Percentiles rank a stretch among this genome's conserved stretches.
These are phyloP conservation scores for Eubasilissa regina DNA, from an alignment of 1,140 invertebrate species.

Conservation along the genomic window DNA sequence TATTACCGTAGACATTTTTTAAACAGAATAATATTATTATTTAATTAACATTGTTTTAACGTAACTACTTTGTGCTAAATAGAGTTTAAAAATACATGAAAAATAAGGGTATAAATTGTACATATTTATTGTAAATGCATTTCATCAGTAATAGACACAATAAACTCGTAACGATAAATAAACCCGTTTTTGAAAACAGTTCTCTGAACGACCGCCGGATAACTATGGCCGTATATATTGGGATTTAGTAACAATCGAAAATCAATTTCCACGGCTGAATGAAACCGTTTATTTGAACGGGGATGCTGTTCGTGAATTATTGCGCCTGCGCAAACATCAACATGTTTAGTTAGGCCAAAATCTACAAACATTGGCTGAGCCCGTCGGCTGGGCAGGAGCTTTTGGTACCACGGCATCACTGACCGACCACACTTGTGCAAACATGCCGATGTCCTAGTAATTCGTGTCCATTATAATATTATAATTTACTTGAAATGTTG, in stretches of 20 bases:
- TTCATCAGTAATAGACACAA: too few relatives aligned
- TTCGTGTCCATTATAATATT: conserved; percentile 8
- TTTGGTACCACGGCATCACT: background rate
- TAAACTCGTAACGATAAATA: too few relatives aligned
- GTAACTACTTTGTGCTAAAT: too few relatives aligned
- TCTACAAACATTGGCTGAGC: conserved; percentile 12
- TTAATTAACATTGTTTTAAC: too few relatives aligned
- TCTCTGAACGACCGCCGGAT: too few relatives aligned
- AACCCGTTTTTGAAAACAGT: too few relatives aligned
- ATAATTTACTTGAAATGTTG: too few relatives aligned
- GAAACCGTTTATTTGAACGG: conserved; percentile 32
- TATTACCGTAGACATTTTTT: too few relatives aligned
- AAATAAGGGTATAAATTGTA: too few relatives aligned
- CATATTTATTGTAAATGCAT: too few relatives aligned
- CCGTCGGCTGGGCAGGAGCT: background rate
- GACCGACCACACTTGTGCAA: conserved; percentile 20
- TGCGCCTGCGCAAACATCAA: conserved; percentile 42
- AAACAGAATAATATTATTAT: too few relatives aligned
- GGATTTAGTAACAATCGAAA: conserved; percentile 20
- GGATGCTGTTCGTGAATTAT: conserved; percentile 32
- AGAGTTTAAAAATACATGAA: too few relatives aligned
- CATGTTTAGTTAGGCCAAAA: conserved; percentile 41
- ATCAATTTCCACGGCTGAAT: background rate
- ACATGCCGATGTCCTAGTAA: conserved; percentile 5
- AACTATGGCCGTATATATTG: background rate